Conservation (phyloP, 2,797 vertebrate species). For the Chrysocyon brachyurus region DNA sequence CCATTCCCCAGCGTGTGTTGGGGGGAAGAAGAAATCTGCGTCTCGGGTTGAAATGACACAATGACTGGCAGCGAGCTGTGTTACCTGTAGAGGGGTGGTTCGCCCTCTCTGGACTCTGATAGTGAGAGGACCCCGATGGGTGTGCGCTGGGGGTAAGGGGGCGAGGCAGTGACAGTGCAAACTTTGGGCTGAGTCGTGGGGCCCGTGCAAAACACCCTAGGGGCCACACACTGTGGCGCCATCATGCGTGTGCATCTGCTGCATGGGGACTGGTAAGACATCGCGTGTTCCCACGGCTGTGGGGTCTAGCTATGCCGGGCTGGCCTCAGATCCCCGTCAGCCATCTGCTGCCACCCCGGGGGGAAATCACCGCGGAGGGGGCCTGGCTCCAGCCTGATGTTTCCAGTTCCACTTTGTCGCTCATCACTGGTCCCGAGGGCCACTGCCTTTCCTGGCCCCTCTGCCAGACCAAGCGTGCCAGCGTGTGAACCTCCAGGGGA, state of each 20-base stretch:
- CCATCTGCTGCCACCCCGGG: background rate
- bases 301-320: background rate
- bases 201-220: background rate
- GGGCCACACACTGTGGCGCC: background rate
- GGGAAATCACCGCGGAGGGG: background rate
- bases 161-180: rapidly evolving
- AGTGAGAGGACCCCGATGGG: background rate
- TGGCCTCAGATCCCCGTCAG: background rate
- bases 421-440: background rate
- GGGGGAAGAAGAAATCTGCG: background rate
- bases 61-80: background rate
- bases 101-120: background rate
- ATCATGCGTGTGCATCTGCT: background rate
- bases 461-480: background rate
- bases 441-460: background rate
- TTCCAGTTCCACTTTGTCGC: background rate
- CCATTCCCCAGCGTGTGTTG: background rate
- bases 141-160: background rate
- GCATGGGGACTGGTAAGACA: background rate
- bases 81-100: background rate
- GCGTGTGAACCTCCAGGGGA: background rate
- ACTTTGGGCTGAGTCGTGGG: background rate
- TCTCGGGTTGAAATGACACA: background rate
- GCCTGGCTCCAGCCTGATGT: background rate
- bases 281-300: background rate